Conservation (phyloP, 2,888 invertebrate species). For the Digitonthophagus gazella region DNA sequence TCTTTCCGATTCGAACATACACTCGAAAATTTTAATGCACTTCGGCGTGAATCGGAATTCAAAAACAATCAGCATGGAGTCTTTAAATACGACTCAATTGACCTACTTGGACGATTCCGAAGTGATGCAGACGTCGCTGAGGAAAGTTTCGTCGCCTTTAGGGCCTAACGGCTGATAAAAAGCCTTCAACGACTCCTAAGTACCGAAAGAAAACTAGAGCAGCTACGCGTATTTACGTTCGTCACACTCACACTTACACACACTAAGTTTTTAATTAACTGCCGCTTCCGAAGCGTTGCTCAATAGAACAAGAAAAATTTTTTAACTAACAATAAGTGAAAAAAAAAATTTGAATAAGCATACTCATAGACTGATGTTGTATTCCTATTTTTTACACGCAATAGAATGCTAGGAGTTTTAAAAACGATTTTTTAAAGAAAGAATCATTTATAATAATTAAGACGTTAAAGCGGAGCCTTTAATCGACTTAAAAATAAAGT, state of each 20-base stretch:
- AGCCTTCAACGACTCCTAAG: no score
- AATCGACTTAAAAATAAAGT: no score
- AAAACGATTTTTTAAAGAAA: neutral
- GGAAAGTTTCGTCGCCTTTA: slow-evolving; percentile 42
- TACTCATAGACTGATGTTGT: neutral
- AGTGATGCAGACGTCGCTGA: slow-evolving; percentile 32
- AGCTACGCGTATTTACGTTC: neutral
- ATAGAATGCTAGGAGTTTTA: neutral
- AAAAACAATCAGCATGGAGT: slow-evolving; percentile 31
- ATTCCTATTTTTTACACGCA: neutral
- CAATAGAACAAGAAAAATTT: neutral
- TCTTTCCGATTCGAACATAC: slow-evolving; percentile 3
- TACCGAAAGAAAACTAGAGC: no score
- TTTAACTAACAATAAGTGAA: neutral
- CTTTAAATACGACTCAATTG: slow-evolving; percentile 42
- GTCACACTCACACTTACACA: no score
- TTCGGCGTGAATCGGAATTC: slow-evolving; percentile 15
- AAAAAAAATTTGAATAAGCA: neutral
- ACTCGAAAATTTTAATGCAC: neutral
- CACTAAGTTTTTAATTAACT: neutral
- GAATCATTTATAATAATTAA: no score
- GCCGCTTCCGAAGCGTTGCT: neutral
- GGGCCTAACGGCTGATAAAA: slow-evolving; percentile 47
- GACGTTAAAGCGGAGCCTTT: no score
- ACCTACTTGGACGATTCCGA: slow-evolving; percentile 43